Percentiles rank a stretch among this genome's conserved stretches.
Evolutionary conservation across 2,888 invertebrate genomes (phyloP).

Genomic region (Eilema depressum): DNA sequence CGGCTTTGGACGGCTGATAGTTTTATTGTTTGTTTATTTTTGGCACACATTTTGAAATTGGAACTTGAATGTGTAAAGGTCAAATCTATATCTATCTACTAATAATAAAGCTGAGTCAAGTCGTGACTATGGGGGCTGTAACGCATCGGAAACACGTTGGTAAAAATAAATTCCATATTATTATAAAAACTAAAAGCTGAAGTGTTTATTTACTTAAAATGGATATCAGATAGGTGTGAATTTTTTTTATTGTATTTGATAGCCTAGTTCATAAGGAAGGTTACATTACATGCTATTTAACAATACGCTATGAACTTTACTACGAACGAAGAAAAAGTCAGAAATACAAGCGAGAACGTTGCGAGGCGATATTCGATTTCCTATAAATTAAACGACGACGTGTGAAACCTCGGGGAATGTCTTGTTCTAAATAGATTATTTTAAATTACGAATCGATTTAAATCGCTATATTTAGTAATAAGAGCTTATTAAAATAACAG

Average conservation of each 20-base stretch:
- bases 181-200: too few relatives aligned
- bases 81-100: not conserved
- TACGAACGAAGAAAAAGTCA: not conserved
- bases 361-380: not conserved
- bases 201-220: too few relatives aligned
- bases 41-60: not conserved
- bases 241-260: too few relatives aligned
- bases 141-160: too few relatives aligned
- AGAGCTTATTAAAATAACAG: constrained; percentile 22
- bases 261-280: too few relatives aligned
- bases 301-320: too few relatives aligned
- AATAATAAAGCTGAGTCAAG: too few relatives aligned
- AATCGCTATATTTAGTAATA: constrained; percentile 8
- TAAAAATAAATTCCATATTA: too few relatives aligned
- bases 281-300: too few relatives aligned
- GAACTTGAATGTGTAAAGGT: not conserved
- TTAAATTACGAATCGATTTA: not conserved
- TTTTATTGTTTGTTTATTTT: constrained; percentile 17
- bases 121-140: too few relatives aligned
- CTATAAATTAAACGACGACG: not conserved
- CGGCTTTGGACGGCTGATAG: constrained; percentile 29
- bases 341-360: not conserved
- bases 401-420: not conserved
- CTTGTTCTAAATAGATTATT: not conserved
- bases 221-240: too few relatives aligned